Evolutionary conservation across 2,888 invertebrate genomes (phyloP).

Genomic region (Anoncus sp.): DNA sequence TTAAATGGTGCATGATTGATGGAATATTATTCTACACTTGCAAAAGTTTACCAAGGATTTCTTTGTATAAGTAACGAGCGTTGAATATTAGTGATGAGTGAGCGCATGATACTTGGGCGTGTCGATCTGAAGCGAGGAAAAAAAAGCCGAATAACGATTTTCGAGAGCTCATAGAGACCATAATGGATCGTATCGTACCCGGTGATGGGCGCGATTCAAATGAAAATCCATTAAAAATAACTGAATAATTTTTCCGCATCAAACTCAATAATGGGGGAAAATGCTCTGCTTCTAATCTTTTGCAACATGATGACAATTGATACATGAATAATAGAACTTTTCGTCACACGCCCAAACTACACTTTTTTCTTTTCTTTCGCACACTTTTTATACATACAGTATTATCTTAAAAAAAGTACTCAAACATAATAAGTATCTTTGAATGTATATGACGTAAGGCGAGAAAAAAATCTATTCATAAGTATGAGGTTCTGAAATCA

Average conservation of each 20-base stretch:
- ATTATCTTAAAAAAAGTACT: too few species aligned
- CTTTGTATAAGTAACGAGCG: conserved; percentile 25
- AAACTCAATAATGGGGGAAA: too few species aligned
- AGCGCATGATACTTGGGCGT: not conserved
- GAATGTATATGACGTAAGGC: not conserved
- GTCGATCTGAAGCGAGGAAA: not conserved
- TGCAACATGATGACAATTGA: not conserved
- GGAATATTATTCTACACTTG: conserved; percentile 41
- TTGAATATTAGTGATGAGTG: not conserved
- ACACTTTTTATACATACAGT: not conserved
- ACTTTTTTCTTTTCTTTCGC: not conserved
- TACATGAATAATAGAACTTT: not conserved
- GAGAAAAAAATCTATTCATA: not conserved
- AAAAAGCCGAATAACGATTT: conserved; percentile 1
- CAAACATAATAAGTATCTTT: not conserved
- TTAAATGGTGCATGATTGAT: conserved; percentile 58
- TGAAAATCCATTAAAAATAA: not conserved
- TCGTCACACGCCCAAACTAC: not conserved
- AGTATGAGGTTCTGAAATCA: not conserved
- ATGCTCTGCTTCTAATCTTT: not conserved
- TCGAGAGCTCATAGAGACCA: not conserved
- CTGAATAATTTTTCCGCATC: not conserved
- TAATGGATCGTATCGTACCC: not conserved
- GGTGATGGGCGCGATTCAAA: not conserved
- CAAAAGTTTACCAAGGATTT: conserved; percentile 30